Evolutionary conservation across 2,113 vertebrate genomes (phyloP).

Genomic region (Trinectes maculatus): DNA sequence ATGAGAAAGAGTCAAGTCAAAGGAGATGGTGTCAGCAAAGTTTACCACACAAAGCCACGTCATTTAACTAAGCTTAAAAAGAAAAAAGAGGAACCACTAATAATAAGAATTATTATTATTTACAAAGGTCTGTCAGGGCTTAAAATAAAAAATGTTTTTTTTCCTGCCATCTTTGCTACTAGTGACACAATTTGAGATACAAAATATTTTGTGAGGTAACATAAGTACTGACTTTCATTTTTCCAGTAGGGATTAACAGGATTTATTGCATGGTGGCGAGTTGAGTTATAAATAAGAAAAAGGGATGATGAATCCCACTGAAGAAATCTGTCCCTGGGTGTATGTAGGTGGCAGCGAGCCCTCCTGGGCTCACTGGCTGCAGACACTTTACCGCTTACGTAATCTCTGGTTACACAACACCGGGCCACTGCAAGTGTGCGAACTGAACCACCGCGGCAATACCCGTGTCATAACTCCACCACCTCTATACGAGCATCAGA

Average conservation of each 20-base stretch:
- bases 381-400: slow-evolving; percentile 48
- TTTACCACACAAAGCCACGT: slow-evolving; percentile 1
- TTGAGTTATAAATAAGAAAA: background rate
- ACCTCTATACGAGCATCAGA: slow-evolving; percentile 13
- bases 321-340: slow-evolving; percentile 20
- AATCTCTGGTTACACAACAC: slow-evolving; percentile 72
- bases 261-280: background rate
- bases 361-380: slow-evolving; percentile 36
- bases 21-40: slow-evolving; percentile 23
- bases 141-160: no score
- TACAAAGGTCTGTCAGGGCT: no score
- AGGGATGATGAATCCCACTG: background rate
- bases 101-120: no score
- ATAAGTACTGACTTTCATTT: no score
- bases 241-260: background rate
- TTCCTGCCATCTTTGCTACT: background rate
- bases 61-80: background rate
- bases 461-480: slow-evolving; percentile 29
- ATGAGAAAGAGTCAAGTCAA: slow-evolving; percentile 33
- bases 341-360: slow-evolving; percentile 40
- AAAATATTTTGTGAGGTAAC: no score
- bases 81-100: background rate
- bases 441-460: slow-evolving; percentile 44
- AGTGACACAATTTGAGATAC: background rate
- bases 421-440: slow-evolving; percentile 19